A percentile compares a stretch with the other conserved stretches of the same genome.
Conservation (phyloP, 2,888 invertebrate species). For the Cheilosia soror region DNA sequence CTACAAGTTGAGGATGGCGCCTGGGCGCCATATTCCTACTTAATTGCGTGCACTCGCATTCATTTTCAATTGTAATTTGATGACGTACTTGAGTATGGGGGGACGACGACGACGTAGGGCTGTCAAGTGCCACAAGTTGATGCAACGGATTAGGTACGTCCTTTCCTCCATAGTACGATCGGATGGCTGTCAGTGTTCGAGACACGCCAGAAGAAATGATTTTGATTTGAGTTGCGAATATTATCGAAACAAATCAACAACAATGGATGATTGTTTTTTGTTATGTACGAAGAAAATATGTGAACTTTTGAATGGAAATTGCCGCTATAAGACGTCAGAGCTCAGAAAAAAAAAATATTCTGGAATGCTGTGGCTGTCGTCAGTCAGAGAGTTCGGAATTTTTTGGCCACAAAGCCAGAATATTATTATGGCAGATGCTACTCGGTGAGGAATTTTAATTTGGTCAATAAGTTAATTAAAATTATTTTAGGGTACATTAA, state of each 20-base stretch:
- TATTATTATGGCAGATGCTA: constrained; percentile 55
- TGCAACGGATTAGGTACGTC: constrained; percentile 20
- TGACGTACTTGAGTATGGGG: constrained; percentile 56
- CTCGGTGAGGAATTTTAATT: constrained; percentile 68
- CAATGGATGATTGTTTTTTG: constrained; percentile 34
- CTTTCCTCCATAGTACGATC: constrained; percentile 23
- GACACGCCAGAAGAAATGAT: constrained; percentile 23
- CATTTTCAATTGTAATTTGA: constrained; percentile 65
- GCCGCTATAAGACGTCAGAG: constrained; percentile 57
- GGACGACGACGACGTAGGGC: constrained; percentile 17
- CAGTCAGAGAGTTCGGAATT: constrained; percentile 52
- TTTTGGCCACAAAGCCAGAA: constrained; percentile 50
- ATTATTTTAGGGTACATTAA: constrained; percentile 46
- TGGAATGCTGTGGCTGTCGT: constrained; percentile 70
- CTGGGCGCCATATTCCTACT: constrained; percentile 64
- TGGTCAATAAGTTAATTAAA: constrained; percentile 63
- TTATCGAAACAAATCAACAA: constrained; percentile 58
- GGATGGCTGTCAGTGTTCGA: constrained; percentile 24
- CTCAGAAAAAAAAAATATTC: constrained; percentile 47
- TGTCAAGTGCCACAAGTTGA: constrained; percentile 51
- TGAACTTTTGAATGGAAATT: constrained; percentile 57
- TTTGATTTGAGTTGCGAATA: constrained; percentile 40
- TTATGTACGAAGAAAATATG: constrained; percentile 46
- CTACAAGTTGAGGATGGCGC: constrained; percentile 62
- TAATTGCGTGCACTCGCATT: constrained; percentile 68